Percentiles rank a stretch among this genome's conserved stretches.
phyloP scores from a whole-genome alignment of 2,113 vertebrate species.

The Brachypodius melanocephalos region DNA sequence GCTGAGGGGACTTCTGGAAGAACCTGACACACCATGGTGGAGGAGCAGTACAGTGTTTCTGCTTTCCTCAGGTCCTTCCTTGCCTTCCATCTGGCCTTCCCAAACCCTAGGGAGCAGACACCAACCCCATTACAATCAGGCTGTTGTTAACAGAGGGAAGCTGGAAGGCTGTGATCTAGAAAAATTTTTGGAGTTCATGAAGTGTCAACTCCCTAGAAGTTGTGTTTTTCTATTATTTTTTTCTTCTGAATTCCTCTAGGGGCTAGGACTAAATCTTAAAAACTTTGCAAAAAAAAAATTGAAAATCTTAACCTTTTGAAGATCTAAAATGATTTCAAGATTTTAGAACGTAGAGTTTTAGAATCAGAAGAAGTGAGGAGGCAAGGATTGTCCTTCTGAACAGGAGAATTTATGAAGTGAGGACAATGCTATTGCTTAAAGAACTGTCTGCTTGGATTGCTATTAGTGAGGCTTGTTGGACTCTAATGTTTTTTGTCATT shows the following conservation, averaged over 20 bases:
- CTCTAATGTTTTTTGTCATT: background rate
- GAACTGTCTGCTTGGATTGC: background rate
- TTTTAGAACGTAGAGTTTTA: background rate
- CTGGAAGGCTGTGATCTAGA: background rate
- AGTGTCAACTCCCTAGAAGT: background rate
- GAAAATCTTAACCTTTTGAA: background rate
- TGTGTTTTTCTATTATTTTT: background rate
- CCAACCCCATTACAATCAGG: background rate
- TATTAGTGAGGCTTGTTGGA: background rate
- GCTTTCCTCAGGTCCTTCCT: background rate
- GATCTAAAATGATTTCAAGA: background rate
- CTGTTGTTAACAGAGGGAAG: background rate
- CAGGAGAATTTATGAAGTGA: background rate
- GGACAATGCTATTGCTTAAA: background rate
- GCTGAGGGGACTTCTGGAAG: background rate
- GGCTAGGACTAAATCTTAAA: background rate
- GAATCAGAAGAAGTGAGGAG: background rate
- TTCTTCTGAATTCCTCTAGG: background rate
- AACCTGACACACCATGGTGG: background rate
- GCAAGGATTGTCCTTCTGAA: background rate
- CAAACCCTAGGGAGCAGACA: background rate
- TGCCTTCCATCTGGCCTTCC: background rate
- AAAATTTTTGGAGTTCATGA: background rate
- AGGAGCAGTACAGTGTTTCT: background rate
- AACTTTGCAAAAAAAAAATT: background rate